These are phyloP conservation scores for Zygogramma bicolorata DNA, from an alignment of 2,888 invertebrate species.

Conservation along the genomic window DNA sequence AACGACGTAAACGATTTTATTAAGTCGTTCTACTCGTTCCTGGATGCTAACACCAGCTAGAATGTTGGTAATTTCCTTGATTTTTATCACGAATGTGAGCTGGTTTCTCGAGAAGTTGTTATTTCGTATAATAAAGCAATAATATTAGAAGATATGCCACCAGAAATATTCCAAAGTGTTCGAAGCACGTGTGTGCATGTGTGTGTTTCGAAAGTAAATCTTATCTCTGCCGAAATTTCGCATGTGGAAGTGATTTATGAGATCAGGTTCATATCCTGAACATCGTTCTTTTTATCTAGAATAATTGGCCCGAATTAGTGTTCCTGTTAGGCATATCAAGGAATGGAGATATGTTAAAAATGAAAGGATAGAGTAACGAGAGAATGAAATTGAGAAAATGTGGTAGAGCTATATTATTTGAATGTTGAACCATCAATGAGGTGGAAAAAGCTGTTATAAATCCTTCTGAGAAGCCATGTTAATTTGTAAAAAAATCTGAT, in stretches of 20 bases:
- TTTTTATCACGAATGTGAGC: conserved; percentile 38
- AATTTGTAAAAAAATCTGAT: no score
- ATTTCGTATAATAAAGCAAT: conserved; percentile 38
- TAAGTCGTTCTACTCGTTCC: conserved; percentile 50
- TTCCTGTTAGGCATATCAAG: no score
- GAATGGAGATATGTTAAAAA: no score
- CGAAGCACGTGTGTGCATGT: conserved; percentile 32
- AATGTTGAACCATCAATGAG: no score
- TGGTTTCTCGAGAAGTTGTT: conserved; percentile 31
- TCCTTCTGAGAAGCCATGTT: no score
- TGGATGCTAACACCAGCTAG: conserved; percentile 32
- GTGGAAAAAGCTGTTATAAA: no score
- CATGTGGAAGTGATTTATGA: not conserved
- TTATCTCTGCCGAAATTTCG: not conserved
- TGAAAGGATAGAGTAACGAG: no score
- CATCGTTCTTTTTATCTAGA: not conserved
- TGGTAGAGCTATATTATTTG: no score
- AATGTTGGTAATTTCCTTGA: conserved; percentile 30
- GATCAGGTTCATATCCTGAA: not conserved
- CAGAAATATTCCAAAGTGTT: conserved; percentile 29
- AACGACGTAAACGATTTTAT: conserved; percentile 52
- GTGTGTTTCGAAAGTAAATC: conserved; percentile 5
- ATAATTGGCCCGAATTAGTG: no score
- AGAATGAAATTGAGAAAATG: no score
- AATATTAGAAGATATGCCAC: conserved; percentile 31